phyloP scores from a whole-genome alignment of 2,888 invertebrate genomes.

The Notodonta dromedarius region DNA sequence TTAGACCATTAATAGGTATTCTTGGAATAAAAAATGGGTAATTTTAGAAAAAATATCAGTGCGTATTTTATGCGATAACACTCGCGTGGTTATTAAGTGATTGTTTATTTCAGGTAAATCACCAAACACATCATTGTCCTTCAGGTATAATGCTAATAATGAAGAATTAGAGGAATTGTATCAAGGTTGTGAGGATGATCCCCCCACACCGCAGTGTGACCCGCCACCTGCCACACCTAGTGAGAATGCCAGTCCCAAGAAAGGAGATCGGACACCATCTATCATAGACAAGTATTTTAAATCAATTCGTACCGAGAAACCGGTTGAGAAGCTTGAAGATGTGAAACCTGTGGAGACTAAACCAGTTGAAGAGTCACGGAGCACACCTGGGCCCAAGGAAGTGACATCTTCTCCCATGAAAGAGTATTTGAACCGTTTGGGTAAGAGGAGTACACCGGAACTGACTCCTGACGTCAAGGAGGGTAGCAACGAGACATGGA shows the following conservation, averaged over 20 bases:
- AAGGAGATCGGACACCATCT: constrained; percentile 72
- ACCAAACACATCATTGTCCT: constrained; percentile 81
- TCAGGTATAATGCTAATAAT: constrained; percentile 90
- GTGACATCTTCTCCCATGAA: constrained; percentile 81
- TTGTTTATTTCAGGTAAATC: constrained; percentile 68
- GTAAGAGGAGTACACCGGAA: constrained; percentile 87
- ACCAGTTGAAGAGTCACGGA: constrained; percentile 52
- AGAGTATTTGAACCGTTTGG: constrained; percentile 83
- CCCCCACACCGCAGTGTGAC: constrained; percentile 76
- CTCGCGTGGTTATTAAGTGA: constrained; percentile 13
- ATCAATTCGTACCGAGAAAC: constrained; percentile 69
- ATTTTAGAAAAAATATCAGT: neutral
- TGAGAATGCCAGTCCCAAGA: constrained; percentile 75
- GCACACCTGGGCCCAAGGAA: constrained; percentile 59
- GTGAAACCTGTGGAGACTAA: constrained; percentile 57
- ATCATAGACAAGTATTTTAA: constrained; percentile 81
- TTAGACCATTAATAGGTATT: neutral
- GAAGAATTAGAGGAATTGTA: constrained; percentile 89
- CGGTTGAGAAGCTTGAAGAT: constrained; percentile 62
- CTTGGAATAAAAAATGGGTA: neutral
- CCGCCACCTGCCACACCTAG: constrained; percentile 59
- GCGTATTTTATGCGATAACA: neutral
- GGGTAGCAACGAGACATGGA: constrained; percentile 86
- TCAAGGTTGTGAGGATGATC: constrained; percentile 85
- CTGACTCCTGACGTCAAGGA: constrained; percentile 71